Evolutionary conservation across 2,113 vertebrate genomes (phyloP).

Genomic region (Cynoglossus semilaevis): DNA sequence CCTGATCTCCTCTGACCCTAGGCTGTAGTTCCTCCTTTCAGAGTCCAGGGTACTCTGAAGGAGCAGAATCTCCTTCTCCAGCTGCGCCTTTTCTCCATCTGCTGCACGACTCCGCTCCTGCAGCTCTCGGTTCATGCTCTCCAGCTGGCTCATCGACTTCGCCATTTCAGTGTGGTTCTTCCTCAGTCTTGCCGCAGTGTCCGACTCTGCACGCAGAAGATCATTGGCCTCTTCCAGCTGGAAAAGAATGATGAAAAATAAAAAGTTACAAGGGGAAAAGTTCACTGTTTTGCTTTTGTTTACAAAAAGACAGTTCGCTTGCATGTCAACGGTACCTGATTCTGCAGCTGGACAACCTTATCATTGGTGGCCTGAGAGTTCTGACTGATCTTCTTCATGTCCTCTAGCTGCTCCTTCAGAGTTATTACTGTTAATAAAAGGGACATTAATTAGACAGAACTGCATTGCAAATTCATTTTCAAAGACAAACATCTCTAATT

Average conservation of each 20-base stretch:
- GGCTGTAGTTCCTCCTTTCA: constrained; percentile 89
- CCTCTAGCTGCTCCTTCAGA: constrained; percentile 96
- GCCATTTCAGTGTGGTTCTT: constrained; percentile 93
- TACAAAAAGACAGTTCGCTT: too few relatives aligned
- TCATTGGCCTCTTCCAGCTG: constrained; percentile 96
- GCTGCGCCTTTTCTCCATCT: constrained; percentile 77
- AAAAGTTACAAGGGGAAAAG: not conserved
- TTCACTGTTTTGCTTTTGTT: not conserved
- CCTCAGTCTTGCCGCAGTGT: constrained; percentile 89
- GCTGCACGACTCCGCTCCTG: constrained; percentile 87
- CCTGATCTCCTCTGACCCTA: constrained; percentile 94
- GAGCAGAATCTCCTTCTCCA: constrained; percentile 90
- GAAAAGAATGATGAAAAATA: not conserved
- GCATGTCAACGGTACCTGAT: constrained; percentile 78
- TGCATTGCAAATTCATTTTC: too few relatives aligned
- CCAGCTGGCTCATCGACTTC: constrained; percentile 88
- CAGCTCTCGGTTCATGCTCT: constrained; percentile 89
- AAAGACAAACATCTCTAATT: too few relatives aligned
- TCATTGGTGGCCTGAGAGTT: constrained; percentile 93
- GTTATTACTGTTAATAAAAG: constrained; percentile 82
- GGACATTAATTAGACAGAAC: not conserved
- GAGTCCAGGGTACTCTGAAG: constrained; percentile 91
- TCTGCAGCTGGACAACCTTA: constrained; percentile 91
- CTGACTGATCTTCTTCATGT: constrained; percentile 91
- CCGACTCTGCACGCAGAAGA: constrained; percentile 90